phyloP scores from a whole-genome alignment of 2,113 vertebrate genomes.

The Todiramphus chloris region DNA sequence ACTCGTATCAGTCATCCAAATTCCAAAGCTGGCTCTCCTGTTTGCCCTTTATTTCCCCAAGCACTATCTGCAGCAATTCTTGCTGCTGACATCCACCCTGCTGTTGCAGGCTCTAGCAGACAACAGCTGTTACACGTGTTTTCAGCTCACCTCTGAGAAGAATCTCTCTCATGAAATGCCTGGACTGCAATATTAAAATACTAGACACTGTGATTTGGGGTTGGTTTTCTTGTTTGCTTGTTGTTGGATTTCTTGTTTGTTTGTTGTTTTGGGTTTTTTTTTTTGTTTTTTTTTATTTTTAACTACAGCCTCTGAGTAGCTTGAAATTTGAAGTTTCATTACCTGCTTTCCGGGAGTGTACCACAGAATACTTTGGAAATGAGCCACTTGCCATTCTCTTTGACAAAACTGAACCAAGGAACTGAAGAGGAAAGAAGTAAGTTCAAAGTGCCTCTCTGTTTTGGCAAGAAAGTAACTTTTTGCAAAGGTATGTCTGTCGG shows the following conservation, averaged over 20 bases:
- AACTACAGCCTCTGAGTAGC: neutral
- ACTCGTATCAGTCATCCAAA: neutral
- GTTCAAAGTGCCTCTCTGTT: neutral
- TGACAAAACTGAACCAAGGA: neutral
- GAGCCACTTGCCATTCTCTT: neutral
- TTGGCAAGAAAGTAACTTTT: neutral
- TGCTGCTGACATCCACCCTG: neutral
- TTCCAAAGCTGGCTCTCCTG: neutral
- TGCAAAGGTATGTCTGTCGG: neutral
- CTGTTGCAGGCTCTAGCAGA: neutral
- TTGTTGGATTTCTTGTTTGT: neutral
- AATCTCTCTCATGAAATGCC: neutral
- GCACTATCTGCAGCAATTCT: neutral
- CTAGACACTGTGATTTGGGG: neutral
- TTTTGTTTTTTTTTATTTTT: neutral
- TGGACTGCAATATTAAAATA: neutral
- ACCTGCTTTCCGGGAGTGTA: neutral
- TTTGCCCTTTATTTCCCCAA: neutral
- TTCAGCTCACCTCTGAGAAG: neutral
- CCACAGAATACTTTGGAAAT: neutral
- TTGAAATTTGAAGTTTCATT: neutral
- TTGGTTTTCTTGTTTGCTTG: neutral
- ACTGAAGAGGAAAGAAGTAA: neutral
- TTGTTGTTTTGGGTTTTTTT: neutral
- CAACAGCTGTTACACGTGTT: neutral